A percentile compares a stretch with the other conserved stretches of the same genome.
Evolutionary conservation across 2,888 invertebrate species (phyloP).

Genomic region (Papilio protenor): DNA sequence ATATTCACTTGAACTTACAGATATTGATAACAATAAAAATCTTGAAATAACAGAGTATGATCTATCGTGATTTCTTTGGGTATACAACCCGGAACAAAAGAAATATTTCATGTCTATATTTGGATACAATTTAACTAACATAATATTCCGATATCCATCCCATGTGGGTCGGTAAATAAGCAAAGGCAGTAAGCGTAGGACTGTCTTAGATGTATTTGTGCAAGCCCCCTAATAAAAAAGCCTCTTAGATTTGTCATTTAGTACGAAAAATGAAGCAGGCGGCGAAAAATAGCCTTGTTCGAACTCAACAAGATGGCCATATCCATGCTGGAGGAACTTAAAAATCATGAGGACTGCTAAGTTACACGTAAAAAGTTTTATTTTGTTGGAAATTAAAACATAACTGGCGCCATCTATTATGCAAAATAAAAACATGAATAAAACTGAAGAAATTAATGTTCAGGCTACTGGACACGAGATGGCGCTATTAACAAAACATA

Average conservation of each 20-base stretch:
- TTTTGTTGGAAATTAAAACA: neutral
- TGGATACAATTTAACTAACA: neutral
- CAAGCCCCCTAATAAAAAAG: too few relatives aligned
- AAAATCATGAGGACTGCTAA: too few relatives aligned
- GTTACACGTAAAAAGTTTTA: too few relatives aligned
- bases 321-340: too few relatives aligned
- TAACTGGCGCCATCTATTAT: neutral
- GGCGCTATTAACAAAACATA: slow-evolving; percentile 31
- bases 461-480: slow-evolving; percentile 48
- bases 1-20: neutral
- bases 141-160: too few relatives aligned
- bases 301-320: too few relatives aligned
- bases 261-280: too few relatives aligned
- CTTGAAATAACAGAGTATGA: neutral
- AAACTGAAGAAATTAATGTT: slow-evolving; percentile 42
- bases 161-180: neutral
- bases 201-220: neutral
- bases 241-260: too few relatives aligned
- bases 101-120: too few relatives aligned
- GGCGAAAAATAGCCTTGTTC: too few relatives aligned
- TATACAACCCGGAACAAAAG: too few relatives aligned
- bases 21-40: neutral
- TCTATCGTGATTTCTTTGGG: too few relatives aligned
- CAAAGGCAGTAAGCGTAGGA: neutral
- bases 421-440: neutral